phyloP scores from a whole-genome alignment of 2,888 invertebrate species.

The Sminthurinus aureus region DNA sequence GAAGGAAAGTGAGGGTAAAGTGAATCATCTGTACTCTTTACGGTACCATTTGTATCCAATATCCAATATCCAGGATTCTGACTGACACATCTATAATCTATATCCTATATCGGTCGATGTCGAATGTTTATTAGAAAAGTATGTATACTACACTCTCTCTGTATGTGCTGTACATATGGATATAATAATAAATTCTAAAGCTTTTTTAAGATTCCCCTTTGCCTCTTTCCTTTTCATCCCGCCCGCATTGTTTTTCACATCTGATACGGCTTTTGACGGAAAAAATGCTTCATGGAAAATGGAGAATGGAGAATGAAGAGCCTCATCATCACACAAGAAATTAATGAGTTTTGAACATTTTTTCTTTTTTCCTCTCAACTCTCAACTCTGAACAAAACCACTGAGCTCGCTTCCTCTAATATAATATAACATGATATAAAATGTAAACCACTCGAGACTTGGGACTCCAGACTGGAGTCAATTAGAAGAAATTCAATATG shows the following conservation, averaged over 20 bases:
- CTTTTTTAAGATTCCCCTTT: neutral
- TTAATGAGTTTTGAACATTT: conserved; percentile 47
- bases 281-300: conserved; percentile 33
- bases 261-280: neutral
- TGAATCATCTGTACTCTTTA: conserved; percentile 1
- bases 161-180: neutral
- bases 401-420: neutral
- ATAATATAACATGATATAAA: too few species aligned
- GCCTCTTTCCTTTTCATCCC: conserved; percentile 1
- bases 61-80: neutral
- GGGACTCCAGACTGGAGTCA: conserved; percentile 35
- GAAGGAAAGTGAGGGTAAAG: neutral
- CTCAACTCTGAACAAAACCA: neutral
- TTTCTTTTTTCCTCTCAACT: conserved; percentile 26
- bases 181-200: neutral
- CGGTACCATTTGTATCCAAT: neutral
- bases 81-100: neutral
- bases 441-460: conserved; percentile 6
- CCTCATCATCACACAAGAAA: conserved; percentile 44
- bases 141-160: neutral
- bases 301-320: too few species aligned
- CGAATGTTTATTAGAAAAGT: too few species aligned
- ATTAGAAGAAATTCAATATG: conserved; percentile 40
- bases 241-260: conserved; percentile 16
- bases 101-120: too few species aligned